Evolutionary conservation across 2,888 invertebrate species (phyloP).

Genomic region (Pocota personata): DNA sequence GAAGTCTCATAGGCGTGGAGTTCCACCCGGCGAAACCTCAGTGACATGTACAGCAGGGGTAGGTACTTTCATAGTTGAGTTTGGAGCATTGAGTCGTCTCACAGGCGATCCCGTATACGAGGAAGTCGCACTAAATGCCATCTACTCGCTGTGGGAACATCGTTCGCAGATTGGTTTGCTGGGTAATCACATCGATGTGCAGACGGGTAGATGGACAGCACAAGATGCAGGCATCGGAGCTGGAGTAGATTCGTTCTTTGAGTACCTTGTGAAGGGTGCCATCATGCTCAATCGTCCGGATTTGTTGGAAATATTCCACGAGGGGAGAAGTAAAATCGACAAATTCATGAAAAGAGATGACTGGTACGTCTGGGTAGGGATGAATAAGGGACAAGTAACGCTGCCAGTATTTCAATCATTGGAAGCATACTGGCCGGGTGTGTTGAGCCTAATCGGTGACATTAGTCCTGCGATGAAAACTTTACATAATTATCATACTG

Average conservation of each 20-base stretch:
- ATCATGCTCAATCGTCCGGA: constrained; percentile 95
- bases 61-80: constrained; percentile 98
- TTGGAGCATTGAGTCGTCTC: constrained; percentile 95
- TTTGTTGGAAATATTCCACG: constrained; percentile 95
- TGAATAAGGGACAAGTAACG: constrained; percentile 96
- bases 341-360: constrained; percentile 96
- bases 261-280: constrained; percentile 98
- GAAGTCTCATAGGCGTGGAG: constrained; percentile 86
- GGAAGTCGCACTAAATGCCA: constrained; percentile 95
- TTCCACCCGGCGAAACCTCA: constrained; percentile 97
- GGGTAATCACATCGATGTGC: constrained; percentile 98
- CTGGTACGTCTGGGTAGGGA: constrained; percentile 99
- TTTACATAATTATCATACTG: constrained; percentile 96
- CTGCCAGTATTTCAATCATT: constrained; percentile 99
- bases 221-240: constrained; percentile 98
- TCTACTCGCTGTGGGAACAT: constrained; percentile 93
- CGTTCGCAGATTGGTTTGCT: constrained; percentile 94
- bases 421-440: constrained; percentile 99
- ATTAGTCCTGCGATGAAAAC: constrained; percentile 95
- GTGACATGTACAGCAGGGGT: constrained; percentile 99
- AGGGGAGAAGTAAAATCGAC: constrained; percentile 90
- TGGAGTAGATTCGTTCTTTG: constrained; percentile 98
- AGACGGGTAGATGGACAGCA: constrained; percentile 98
- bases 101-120: constrained; percentile 98
- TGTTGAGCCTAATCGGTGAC: constrained; percentile 94